These are phyloP conservation scores for Gorsachius goisagi DNA, from an alignment of 2,113 vertebrate species.

Conservation along the genomic window DNA sequence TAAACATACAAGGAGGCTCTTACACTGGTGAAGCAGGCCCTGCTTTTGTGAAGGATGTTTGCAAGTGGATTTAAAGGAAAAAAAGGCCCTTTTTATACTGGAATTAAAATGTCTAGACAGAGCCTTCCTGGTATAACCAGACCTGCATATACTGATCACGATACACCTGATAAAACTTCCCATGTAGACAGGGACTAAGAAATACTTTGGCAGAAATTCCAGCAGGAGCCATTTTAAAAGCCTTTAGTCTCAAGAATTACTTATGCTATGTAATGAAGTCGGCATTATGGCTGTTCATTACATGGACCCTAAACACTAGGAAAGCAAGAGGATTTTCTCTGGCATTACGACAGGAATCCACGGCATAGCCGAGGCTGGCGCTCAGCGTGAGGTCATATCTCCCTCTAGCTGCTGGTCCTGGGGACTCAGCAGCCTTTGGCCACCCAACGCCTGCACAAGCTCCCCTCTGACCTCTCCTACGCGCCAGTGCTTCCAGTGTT, in stretches of 20 bases:
- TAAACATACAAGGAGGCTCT: not conserved
- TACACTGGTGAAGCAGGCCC: not conserved
- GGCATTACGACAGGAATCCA: not conserved
- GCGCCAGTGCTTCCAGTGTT: rapidly evolving
- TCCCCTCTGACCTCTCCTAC: not conserved
- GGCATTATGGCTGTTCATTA: not conserved
- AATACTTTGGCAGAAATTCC: conserved; percentile 1
- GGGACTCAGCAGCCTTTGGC: conserved; percentile 26
- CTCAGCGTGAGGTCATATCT: conserved; percentile 47
- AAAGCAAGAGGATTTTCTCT: not conserved
- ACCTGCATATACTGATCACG: not conserved
- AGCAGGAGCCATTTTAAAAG: conserved; percentile 31
- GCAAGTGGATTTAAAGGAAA: not conserved
- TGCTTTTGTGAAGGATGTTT: not conserved
- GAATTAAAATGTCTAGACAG: conserved; percentile 46
- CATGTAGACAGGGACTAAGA: not conserved
- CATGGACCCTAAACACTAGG: not conserved
- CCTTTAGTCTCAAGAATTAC: not conserved
- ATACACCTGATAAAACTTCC: conserved; percentile 47
- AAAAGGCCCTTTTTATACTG: not conserved
- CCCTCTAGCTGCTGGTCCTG: conserved; percentile 63
- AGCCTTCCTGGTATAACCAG: conserved; percentile 10
- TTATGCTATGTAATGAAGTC: not conserved
- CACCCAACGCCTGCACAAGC: not conserved
- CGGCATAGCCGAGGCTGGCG: not conserved